These are phyloP conservation scores for Grantiella picta DNA, from an alignment of 2,113 vertebrate species.

Conservation along the genomic window DNA sequence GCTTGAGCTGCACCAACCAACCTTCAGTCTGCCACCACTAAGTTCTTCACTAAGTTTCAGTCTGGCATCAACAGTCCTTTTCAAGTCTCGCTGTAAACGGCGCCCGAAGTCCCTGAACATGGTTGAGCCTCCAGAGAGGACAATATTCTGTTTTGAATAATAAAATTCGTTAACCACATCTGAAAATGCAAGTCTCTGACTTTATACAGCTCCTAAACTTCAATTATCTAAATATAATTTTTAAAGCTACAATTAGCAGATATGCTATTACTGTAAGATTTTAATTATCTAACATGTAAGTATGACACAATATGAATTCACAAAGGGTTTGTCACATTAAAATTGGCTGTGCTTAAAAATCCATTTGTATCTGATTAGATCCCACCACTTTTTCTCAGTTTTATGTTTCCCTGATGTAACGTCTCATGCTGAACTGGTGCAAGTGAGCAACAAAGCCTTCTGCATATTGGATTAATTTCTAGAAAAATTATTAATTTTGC, in stretches of 20 bases:
- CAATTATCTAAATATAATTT: not conserved
- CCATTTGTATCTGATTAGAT: not conserved
- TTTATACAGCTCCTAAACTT: not conserved
- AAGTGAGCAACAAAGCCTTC: not conserved
- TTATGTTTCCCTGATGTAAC: not conserved
- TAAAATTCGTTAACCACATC: not conserved
- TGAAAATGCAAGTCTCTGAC: not conserved
- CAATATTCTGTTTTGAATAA: slow-evolving; percentile 79
- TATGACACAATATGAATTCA: not conserved
- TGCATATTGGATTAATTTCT: not conserved
- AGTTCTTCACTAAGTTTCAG: slow-evolving; percentile 97
- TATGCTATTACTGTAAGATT: not conserved
- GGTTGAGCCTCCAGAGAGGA: slow-evolving; percentile 97
- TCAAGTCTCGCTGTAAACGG: slow-evolving; percentile 93
- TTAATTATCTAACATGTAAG: not conserved
- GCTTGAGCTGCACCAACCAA: slow-evolving; percentile 15
- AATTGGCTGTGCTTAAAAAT: not conserved
- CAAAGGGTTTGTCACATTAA: not conserved
- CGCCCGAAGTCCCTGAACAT: slow-evolving; percentile 99
- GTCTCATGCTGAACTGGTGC: not conserved
- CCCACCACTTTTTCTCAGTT: not conserved
- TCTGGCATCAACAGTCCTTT: slow-evolving; percentile 93
- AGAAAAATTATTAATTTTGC: not conserved
- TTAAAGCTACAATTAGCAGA: not conserved
- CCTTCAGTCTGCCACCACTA: slow-evolving; percentile 96